These are phyloP conservation scores for Emydura subglobosa DNA, from an alignment of 2,113 vertebrate genomes.

Conservation along the genomic window DNA sequence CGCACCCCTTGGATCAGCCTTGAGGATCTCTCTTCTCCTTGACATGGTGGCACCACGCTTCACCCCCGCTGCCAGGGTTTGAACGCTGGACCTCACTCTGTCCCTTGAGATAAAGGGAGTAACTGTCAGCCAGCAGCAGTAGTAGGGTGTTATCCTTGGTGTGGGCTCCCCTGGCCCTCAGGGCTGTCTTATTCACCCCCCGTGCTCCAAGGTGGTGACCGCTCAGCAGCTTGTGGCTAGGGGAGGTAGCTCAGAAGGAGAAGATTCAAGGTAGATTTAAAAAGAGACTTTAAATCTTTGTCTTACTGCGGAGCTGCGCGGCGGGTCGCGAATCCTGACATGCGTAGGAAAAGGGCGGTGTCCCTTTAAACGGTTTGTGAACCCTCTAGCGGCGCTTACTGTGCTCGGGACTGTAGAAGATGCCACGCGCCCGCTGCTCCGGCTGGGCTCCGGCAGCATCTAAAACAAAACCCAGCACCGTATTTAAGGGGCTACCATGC, in stretches of 20 bases:
- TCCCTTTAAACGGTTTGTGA: background rate
- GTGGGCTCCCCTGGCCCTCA: background rate
- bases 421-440: background rate
- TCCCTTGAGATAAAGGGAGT: background rate
- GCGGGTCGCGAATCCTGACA: too few relatives aligned
- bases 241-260: background rate
- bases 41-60: background rate
- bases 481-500: background rate
- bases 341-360: background rate
- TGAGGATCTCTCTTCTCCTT: background rate
- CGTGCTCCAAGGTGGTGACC: background rate
- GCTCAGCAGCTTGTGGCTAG: background rate
- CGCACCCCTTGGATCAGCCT: background rate
- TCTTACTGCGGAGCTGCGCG: background rate
- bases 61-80: too few relatives aligned
- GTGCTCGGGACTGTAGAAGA: background rate
- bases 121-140: background rate
- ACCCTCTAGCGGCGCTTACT: background rate
- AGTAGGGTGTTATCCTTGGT: background rate
- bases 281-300: background rate
- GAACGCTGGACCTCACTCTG: background rate
- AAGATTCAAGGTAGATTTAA: background rate
- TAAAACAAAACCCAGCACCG: too few relatives aligned
- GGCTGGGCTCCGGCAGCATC: too few relatives aligned
- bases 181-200: background rate